A percentile compares a stretch with the other conserved stretches of the same genome.
Evolutionary conservation across 2,113 vertebrate genomes (phyloP).

Genomic region (Hiodon tergisus): DNA sequence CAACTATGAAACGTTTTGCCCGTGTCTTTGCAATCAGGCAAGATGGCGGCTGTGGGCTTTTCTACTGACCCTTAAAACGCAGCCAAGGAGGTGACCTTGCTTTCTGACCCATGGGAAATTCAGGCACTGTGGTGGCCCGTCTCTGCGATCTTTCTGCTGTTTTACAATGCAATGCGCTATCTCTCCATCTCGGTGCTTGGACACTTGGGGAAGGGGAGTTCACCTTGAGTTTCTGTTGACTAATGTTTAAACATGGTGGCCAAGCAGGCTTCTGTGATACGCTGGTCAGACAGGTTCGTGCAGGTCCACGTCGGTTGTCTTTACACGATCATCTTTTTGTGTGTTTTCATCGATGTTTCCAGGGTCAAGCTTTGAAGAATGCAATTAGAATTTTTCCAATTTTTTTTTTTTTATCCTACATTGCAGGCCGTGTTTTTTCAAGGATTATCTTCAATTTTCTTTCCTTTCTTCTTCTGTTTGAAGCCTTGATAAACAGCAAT

Average conservation of each 20-base stretch:
- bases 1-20: not conserved
- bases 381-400: not conserved
- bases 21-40: slow-evolving; percentile 15
- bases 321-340: no score
- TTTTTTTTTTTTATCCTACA: not conserved
- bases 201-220: not conserved
- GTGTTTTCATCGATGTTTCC: not conserved
- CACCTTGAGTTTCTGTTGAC: slow-evolving; percentile 10
- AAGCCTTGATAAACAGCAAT: not conserved
- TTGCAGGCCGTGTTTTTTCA: not conserved
- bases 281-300: not conserved
- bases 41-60: slow-evolving; percentile 4
- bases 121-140: not conserved
- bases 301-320: not conserved
- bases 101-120: slow-evolving; percentile 20
- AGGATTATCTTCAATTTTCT: slow-evolving; percentile 3
- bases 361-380: not conserved
- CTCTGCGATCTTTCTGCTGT: not conserved
- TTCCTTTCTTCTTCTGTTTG: not conserved
- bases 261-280: not conserved
- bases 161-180: not conserved
- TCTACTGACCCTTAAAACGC: slow-evolving; percentile 18
- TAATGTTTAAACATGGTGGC: not conserved
- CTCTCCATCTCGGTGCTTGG: slow-evolving; percentile 7
- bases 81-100: slow-evolving; percentile 21